These are phyloP conservation scores for Archips crataeganus DNA, from an alignment of 2,888 invertebrate species.

Conservation along the genomic window DNA sequence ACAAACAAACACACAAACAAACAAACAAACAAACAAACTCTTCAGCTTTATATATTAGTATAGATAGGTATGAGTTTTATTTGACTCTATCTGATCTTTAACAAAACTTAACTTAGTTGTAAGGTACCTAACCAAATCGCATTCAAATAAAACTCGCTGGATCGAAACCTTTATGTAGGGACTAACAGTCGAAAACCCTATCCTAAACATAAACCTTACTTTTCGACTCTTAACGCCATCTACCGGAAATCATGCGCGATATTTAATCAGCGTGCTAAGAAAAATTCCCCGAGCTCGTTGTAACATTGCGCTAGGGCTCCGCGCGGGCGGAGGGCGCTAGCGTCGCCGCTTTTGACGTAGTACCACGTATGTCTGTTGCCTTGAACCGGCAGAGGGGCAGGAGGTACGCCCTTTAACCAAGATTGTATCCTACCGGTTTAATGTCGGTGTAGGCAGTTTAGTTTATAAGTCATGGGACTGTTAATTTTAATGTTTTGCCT, in stretches of 20 bases:
- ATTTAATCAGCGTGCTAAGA: slow-evolving; percentile 19
- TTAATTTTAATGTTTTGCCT: neutral
- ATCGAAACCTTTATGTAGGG: too few species aligned
- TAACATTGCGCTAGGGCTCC: neutral
- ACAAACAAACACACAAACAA: too few species aligned
- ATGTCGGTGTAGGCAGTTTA: slow-evolving; percentile 13
- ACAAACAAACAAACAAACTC: too few species aligned
- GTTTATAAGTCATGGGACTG: neutral
- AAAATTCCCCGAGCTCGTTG: slow-evolving; percentile 1
- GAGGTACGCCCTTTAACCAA: slow-evolving; percentile 34
- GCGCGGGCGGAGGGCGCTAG: slow-evolving; percentile 28
- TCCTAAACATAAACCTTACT: neutral
- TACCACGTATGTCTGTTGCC: slow-evolving; percentile 24
- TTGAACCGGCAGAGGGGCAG: slow-evolving; percentile 35
- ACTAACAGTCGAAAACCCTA: too few species aligned
- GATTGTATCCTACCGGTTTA: slow-evolving; percentile 34
- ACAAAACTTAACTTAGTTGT: too few species aligned
- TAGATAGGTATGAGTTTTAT: too few species aligned
- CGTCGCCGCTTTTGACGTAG: neutral
- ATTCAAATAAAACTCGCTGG: too few species aligned
- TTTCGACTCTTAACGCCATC: slow-evolving; percentile 51
- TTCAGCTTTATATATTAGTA: too few species aligned
- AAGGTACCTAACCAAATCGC: too few species aligned
- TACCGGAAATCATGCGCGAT: slow-evolving; percentile 35
- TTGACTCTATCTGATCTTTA: too few species aligned